phyloP scores from a whole-genome alignment of 1,140 invertebrate genomes.

The Tribolium madens region DNA sequence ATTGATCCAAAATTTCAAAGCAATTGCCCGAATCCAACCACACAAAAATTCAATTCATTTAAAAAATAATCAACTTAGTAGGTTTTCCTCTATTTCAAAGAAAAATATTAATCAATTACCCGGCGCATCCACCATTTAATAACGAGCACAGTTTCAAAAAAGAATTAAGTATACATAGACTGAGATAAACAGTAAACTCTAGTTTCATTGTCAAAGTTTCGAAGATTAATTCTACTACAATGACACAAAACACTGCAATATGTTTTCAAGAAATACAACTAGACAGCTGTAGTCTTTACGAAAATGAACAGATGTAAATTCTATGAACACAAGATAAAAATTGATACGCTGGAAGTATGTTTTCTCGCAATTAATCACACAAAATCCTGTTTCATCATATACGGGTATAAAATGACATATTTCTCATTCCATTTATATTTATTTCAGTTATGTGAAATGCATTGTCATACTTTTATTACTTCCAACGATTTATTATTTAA shows the following conservation, averaged over 20 bases:
- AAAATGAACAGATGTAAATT: not conserved
- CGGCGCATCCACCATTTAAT: not conserved
- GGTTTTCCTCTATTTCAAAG: not conserved
- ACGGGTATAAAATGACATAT: not conserved
- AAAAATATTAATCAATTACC: not conserved
- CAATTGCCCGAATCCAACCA: not conserved
- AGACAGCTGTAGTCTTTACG: not conserved
- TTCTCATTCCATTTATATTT: not conserved
- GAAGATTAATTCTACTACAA: not conserved
- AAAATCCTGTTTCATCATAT: not conserved
- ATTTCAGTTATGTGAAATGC: not conserved
- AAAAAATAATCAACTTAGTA: not conserved
- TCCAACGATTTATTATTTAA: not conserved
- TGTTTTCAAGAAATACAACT: not conserved
- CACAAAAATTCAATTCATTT: not conserved
- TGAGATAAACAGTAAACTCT: not conserved
- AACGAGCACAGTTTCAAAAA: not conserved
- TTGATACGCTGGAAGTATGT: no score
- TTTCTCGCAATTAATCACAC: not conserved
- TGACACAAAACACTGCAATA: not conserved
- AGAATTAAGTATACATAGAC: not conserved
- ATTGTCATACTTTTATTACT: not conserved
- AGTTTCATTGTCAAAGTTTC: not conserved
- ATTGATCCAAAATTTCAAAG: not conserved
- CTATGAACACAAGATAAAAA: not conserved